Evolutionary conservation across 2,888 invertebrate species (phyloP).

Genomic region (Epistrophe eligans): DNA sequence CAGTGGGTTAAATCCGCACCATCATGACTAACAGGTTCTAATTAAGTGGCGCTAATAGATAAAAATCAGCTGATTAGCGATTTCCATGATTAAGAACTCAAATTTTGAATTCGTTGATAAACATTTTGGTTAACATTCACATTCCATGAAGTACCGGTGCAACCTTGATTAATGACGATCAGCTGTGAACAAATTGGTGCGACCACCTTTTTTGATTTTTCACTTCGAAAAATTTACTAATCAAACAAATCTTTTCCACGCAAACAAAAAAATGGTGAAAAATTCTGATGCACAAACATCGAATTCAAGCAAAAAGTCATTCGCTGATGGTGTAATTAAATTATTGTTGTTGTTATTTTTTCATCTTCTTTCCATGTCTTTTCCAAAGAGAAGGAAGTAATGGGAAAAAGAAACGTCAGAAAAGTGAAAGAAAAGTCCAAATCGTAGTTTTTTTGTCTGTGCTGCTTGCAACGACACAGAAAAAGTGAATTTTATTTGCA

Average conservation of each 20-base stretch:
- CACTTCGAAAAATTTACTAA: too few relatives aligned
- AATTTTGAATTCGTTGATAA: too few relatives aligned
- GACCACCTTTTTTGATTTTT: too few relatives aligned
- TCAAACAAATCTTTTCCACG: constrained; percentile 6
- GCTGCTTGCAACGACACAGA: constrained; percentile 55
- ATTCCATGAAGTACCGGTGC: too few relatives aligned
- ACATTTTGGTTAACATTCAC: too few relatives aligned
- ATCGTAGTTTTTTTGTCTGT: constrained; percentile 63
- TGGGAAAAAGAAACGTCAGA: constrained; percentile 70
- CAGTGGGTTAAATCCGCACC: too few relatives aligned
- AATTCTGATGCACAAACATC: not conserved
- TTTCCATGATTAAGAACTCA: too few relatives aligned
- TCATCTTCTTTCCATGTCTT: constrained; percentile 14
- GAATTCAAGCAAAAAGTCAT: constrained; percentile 56
- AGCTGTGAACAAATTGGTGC: too few relatives aligned
- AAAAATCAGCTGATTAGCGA: too few relatives aligned
- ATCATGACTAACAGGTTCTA: too few relatives aligned
- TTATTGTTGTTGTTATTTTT: constrained; percentile 67
- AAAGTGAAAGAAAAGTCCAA: constrained; percentile 71
- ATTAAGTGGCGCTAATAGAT: too few relatives aligned
- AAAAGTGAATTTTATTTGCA: constrained; percentile 53
- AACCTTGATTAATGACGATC: too few relatives aligned
- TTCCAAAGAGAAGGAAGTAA: constrained; percentile 45
- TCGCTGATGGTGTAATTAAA: not conserved
- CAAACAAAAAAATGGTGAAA: constrained; percentile 46